A percentile compares a stretch with the other conserved stretches of the same genome.
Evolutionary conservation across 2,797 vertebrate species (phyloP).

Genomic region (Coilia nasus): DNA sequence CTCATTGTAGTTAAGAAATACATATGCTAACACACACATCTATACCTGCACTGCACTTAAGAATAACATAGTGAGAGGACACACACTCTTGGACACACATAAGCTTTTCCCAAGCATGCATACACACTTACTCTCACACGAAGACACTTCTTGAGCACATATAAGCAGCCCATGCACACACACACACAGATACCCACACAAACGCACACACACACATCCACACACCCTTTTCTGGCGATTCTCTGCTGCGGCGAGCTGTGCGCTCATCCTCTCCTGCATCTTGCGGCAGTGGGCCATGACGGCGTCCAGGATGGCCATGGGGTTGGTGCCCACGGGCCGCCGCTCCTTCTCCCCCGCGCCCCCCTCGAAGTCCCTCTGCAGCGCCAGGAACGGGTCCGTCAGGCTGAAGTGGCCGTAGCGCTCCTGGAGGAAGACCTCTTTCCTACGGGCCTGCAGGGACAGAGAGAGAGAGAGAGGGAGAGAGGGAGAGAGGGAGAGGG

Average conservation of each 20-base stretch:
- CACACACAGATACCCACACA: constrained; percentile 27
- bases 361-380: constrained; percentile 92
- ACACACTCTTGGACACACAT: no score
- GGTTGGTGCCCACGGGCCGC: constrained; percentile 87
- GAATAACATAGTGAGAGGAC: no score
- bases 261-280: constrained; percentile 96
- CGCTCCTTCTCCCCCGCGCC: constrained; percentile 79
- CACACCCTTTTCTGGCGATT: constrained; percentile 93
- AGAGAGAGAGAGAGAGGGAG: neutral
- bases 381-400: constrained; percentile 95
- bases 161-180: neutral
- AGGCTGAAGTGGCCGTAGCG: constrained; percentile 93
- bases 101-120: no score
- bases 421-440: constrained; percentile 96
- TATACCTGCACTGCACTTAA: no score
- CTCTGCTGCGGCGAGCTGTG: constrained; percentile 92
- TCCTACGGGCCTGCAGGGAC: constrained; percentile 84
- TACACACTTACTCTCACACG: no score
- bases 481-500: no score
- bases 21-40: neutral
- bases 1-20: no score
- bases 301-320: constrained; percentile 92
- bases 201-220: constrained; percentile 9
- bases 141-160: no score
- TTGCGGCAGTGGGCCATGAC: constrained; percentile 98